These are phyloP conservation scores for Heteromyza rotundicornis DNA, from an alignment of 2,888 invertebrate genomes.

Conservation along the genomic window DNA sequence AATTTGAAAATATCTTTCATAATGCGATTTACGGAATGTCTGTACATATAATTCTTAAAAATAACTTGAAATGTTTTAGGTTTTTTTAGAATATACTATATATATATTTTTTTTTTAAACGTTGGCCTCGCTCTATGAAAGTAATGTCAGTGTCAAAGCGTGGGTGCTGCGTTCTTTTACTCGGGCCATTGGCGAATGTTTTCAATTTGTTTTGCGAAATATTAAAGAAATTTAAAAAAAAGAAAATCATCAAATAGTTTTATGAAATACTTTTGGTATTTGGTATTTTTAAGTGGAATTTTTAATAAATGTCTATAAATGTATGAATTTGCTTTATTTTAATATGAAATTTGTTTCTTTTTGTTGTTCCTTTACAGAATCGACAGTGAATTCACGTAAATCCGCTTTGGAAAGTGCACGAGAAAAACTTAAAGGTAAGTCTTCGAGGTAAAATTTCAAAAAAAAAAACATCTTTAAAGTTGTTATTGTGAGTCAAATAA, in stretches of 20 bases:
- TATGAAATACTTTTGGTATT: neutral
- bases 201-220: neutral
- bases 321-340: conserved; percentile 6
- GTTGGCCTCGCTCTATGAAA: neutral
- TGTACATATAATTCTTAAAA: no score
- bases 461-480: no score
- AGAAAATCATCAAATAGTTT: neutral
- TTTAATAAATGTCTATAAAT: conserved; percentile 6
- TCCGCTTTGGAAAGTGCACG: conserved; percentile 48
- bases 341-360: conserved; percentile 14
- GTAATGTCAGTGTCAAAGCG: conserved; percentile 51
- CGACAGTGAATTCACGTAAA: conserved; percentile 52
- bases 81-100: neutral
- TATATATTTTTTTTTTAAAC: neutral
- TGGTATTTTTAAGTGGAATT: neutral
- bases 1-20: no score
- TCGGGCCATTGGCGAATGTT: neutral
- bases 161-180: conserved; percentile 41
- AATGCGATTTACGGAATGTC: neutral
- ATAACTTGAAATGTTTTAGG: no score
- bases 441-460: no score
- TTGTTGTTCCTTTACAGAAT: conserved; percentile 41
- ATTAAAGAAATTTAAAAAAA: neutral
- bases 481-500: no score
- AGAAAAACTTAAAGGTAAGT: conserved; percentile 49